Conservation (phyloP, 2,797 vertebrate species). For the Miichthys miiuy region DNA sequence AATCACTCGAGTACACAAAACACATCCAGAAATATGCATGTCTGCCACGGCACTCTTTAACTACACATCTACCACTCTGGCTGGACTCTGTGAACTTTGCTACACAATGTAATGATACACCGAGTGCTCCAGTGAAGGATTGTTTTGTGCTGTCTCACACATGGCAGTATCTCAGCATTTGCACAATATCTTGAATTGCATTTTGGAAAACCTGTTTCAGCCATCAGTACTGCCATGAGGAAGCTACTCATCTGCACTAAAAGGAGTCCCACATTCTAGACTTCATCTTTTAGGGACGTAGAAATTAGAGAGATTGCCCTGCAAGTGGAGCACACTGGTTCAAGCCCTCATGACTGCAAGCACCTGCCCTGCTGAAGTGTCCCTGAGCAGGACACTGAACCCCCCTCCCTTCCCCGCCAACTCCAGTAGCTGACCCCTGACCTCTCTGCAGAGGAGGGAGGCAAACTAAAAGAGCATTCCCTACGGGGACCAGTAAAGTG, state of each 20-base stretch:
- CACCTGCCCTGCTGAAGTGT: conserved; percentile 62
- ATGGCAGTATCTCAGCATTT: conserved; percentile 46
- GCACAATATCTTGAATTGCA: conserved; percentile 48
- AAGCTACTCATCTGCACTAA: conserved; percentile 65
- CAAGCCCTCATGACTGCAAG: conserved; percentile 58
- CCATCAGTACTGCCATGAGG: conserved; percentile 60
- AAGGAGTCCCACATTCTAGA: conserved; percentile 59
- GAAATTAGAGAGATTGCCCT: conserved; percentile 52
- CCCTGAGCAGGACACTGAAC: conserved; percentile 54
- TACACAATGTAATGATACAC: conserved; percentile 38
- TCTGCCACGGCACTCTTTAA: conserved; percentile 40
- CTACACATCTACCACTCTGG: conserved; percentile 52
- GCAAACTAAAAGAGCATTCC: conserved; percentile 61
- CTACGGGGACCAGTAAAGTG: conserved; percentile 75
- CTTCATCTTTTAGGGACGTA: conserved; percentile 53
- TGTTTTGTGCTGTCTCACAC: conserved; percentile 60
- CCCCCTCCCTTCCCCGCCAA: conserved; percentile 4
- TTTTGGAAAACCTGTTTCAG: conserved; percentile 67
- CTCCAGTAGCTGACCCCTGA: conserved; percentile 73
- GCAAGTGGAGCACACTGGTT: conserved; percentile 45
- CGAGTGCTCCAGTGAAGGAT: conserved; percentile 49
- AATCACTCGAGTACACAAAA: conserved; percentile 70
- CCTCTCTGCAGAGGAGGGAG: conserved; percentile 57
- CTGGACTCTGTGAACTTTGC: conserved; percentile 57
- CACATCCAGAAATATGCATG: conserved; percentile 67